A percentile compares a stretch with the other conserved stretches of the same genome.
Evolutionary conservation across 2,113 vertebrate genomes (phyloP).

Genomic region (Pluvialis apricaria): DNA sequence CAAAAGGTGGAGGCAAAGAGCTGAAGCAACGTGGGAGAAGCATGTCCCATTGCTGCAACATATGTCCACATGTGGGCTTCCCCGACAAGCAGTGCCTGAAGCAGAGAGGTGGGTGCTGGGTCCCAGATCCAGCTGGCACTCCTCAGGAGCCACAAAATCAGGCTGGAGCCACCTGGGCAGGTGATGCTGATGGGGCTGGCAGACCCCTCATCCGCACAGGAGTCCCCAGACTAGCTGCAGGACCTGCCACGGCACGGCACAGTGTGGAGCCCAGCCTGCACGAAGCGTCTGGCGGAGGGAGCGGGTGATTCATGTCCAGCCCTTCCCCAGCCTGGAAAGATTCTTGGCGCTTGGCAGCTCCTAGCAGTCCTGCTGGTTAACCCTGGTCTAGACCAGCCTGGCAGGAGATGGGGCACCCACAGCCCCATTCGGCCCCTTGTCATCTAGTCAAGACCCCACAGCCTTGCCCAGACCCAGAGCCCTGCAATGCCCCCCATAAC

Average conservation of each 20-base stretch:
- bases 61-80: not conserved
- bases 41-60: not conserved
- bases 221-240: not conserved
- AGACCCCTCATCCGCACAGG: not conserved
- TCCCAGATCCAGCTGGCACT: too few relatives aligned
- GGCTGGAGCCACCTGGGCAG: not conserved
- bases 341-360: constrained; percentile 53
- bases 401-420: not conserved
- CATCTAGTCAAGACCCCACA: not conserved
- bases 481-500: not conserved
- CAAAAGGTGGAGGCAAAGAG: not conserved
- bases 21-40: not conserved
- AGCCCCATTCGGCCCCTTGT: not conserved
- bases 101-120: not conserved
- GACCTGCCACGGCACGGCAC: not conserved
- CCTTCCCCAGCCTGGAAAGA: constrained; percentile 54
- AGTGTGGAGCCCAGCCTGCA: not conserved
- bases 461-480: not conserved
- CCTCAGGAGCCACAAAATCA: not conserved
- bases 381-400: constrained; percentile 12
- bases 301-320: constrained; percentile 62
- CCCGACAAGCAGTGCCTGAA: not conserved
- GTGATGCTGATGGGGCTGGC: not conserved
- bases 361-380: not conserved
- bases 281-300: constrained; percentile 25